Evolutionary conservation across 2,113 vertebrate species (phyloP).

Genomic region (Acanthochromis polyacanthus): DNA sequence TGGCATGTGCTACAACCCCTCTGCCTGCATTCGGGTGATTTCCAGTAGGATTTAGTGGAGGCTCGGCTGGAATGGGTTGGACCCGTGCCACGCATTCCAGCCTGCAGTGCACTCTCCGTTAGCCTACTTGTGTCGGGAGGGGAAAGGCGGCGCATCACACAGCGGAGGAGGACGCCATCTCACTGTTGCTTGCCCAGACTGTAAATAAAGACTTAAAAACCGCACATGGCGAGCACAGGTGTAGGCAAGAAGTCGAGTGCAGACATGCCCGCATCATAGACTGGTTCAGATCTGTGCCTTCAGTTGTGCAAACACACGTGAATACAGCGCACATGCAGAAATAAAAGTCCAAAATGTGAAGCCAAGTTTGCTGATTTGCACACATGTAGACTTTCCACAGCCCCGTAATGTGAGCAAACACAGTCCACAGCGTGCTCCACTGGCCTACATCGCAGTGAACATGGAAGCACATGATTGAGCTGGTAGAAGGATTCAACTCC

Average conservation of each 20-base stretch:
- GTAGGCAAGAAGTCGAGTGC: background rate
- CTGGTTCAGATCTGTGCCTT: no score
- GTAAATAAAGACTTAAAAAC: constrained; percentile 46
- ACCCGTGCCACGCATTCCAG: constrained; percentile 67
- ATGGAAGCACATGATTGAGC: constrained; percentile 38
- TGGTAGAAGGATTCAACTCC: constrained; percentile 30
- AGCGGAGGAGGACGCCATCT: background rate
- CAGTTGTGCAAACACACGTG: no score
- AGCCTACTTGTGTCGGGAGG: constrained; percentile 67
- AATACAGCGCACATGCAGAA: background rate
- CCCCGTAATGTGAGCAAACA: background rate
- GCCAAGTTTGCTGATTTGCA: background rate
- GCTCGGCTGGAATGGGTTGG: constrained; percentile 61
- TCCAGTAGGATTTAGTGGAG: constrained; percentile 39
- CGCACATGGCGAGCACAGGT: no score
- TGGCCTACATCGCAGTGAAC: constrained; percentile 25
- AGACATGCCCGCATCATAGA: constrained; percentile 16
- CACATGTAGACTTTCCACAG: background rate
- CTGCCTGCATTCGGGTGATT: constrained; percentile 19
- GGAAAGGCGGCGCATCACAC: background rate
- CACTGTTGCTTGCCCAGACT: background rate
- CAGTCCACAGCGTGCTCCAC: background rate
- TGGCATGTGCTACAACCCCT: constrained; percentile 10
- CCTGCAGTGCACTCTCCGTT: constrained; percentile 40
- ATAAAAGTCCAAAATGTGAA: background rate